A percentile compares a stretch with the other conserved stretches of the same genome.
These are phyloP conservation scores for Chondrilla cf. caribensis DNA, from an alignment of 37 sponge, comb jelly and placozoan species.

Conservation along the genomic window DNA sequence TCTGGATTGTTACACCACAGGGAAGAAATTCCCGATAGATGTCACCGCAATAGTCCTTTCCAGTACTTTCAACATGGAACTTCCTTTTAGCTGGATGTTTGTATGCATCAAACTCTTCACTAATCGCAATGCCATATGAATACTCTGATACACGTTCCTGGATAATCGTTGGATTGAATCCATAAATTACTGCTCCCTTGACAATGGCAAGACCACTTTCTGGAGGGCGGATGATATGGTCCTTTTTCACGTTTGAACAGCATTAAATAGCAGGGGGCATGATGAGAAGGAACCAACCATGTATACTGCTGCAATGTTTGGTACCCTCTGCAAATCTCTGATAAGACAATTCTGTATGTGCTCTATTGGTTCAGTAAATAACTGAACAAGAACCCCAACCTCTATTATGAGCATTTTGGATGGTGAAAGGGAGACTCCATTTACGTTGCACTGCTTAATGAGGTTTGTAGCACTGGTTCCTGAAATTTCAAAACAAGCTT, in stretches of 20 bases:
- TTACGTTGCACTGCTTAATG: neutral
- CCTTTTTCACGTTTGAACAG: neutral
- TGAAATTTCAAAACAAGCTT: slow-evolving; percentile 1
- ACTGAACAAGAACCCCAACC: neutral
- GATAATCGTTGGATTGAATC: neutral
- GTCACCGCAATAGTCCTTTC: neutral
- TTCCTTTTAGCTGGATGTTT: neutral
- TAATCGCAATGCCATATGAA: neutral
- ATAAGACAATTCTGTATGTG: neutral
- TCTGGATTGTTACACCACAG: neutral
- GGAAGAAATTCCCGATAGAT: neutral
- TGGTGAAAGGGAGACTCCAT: neutral
- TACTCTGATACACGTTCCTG: neutral
- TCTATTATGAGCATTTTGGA: neutral
- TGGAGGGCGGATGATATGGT: neutral
- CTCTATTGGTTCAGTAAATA: neutral
- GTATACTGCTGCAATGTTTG: neutral
- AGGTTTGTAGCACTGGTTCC: neutral
- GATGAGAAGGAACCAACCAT: slow-evolving; percentile 16
- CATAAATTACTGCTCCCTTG: slow-evolving; percentile 23
- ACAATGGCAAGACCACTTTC: slow-evolving; percentile 2
- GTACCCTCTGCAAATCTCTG: neutral
- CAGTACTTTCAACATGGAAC: neutral
- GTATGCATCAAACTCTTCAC: neutral
- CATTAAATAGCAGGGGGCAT: neutral